Evolutionary conservation across 30 jellyfish, hydroid and myxozoan species (phyloP), one percentile per base, ranked within the genome.

Genomic region (Sanderia malayensis): DNA sequence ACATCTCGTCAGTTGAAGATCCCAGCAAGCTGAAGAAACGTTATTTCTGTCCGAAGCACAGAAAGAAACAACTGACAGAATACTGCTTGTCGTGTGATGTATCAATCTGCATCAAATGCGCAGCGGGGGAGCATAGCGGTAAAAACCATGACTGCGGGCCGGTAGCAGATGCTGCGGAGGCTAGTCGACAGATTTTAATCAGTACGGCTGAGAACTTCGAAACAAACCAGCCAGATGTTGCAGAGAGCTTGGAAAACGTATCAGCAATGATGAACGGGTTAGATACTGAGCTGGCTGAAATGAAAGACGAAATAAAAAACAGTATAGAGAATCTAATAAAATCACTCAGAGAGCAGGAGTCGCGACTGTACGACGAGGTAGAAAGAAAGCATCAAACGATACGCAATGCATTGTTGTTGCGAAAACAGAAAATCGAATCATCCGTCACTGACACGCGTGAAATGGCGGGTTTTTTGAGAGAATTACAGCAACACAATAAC

Each of bases 11-110:
- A 0, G 73, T 45, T 18, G 73, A 95, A 53, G 92, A 92, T 69
- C 61, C 59, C 1, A 32, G 77, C n/a, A 85, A 67, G 18, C 60
- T 61, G 19, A 70, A 49, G 20, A 85, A 61, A 82, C 70, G 53
- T 28, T 93, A 93, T 57, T 93, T 71, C 72, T 93, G 99, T 58
- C 44, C 94, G 30, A 61, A 80, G 32, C 99, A 93, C 63, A 70
- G 44, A 29, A 63, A 71, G 4, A 86, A 93, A 32, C 80, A 73
- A 74, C 90, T 93, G n/a, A 37, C 61, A 1, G 44, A 18, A 11
- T 76, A 74, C 64, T 93, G 99, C 29, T 26, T 66, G 27, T 24
- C 86, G 11, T 93, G 99, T 62, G 96, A 93, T 18, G 25, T 66
- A 23, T 84, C 96, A 23, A 68, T 93, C 26, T 93, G 99, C 52